Percentiles rank a stretch among this genome's conserved stretches.
These are phyloP conservation scores for Drosophila ezoana DNA, from an alignment of 2,888 invertebrate genomes.

Conservation along the genomic window DNA sequence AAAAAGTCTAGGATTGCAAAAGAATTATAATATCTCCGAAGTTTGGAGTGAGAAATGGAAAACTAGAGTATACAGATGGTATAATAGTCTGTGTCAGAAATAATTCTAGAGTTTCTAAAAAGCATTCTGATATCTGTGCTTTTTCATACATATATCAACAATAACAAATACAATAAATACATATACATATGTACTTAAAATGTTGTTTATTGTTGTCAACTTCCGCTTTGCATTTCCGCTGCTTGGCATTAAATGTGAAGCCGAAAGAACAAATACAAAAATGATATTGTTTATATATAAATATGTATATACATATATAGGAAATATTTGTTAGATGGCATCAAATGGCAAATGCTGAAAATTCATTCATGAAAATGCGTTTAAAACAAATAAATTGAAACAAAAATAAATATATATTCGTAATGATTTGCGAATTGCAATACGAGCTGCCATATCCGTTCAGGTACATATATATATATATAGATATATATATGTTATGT, in stretches of 20 bases:
- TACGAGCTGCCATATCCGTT: slow-evolving; percentile 75
- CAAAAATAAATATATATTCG: slow-evolving; percentile 15
- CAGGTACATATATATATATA: slow-evolving; percentile 40
- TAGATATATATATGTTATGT: slow-evolving; percentile 1
- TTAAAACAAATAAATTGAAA: slow-evolving; percentile 32
- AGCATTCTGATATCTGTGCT: no score
- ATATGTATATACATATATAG: slow-evolving; percentile 14
- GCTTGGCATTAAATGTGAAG: slow-evolving; percentile 24
- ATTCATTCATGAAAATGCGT: slow-evolving; percentile 67
- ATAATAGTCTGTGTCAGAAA: background rate
- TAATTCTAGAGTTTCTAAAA: no score
- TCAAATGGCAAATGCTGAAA: slow-evolving; percentile 41
- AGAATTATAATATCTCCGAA: no score
- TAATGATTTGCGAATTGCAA: slow-evolving; percentile 62
- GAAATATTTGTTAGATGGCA: slow-evolving; percentile 24
- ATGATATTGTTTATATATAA: slow-evolving; percentile 1
- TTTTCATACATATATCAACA: no score
- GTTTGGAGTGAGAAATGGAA: no score
- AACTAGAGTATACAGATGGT: background rate
- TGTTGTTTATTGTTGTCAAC: slow-evolving; percentile 25
- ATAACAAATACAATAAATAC: slow-evolving; percentile 2
- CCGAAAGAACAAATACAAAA: slow-evolving; percentile 14
- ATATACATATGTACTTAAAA: slow-evolving; percentile 2
- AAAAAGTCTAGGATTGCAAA: no score
- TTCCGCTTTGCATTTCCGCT: slow-evolving; percentile 63